These are phyloP conservation scores for Cettia cetti DNA, from an alignment of 2,113 vertebrate species.

Conservation along the genomic window DNA sequence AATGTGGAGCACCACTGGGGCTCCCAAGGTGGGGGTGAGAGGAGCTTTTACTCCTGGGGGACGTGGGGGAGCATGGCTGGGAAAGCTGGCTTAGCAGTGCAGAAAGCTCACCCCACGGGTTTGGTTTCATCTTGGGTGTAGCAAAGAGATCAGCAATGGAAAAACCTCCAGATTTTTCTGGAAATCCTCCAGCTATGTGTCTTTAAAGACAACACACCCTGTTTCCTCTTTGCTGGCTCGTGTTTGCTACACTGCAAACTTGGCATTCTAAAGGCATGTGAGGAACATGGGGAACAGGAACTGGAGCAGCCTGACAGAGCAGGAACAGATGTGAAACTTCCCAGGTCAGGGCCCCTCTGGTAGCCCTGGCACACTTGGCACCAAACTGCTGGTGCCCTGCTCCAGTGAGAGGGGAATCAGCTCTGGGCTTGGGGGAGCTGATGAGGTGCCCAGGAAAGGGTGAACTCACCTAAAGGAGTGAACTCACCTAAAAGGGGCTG, in stretches of 20 bases:
- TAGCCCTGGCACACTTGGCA: background rate
- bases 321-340: background rate
- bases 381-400: background rate
- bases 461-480: background rate
- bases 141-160: background rate
- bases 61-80: fast-evolving
- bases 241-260: background rate
- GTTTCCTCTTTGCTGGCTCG: background rate
- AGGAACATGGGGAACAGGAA: background rate
- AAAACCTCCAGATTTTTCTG: background rate
- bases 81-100: background rate
- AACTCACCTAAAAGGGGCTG: fast-evolving
- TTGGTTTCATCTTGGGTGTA: background rate
- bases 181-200: background rate
- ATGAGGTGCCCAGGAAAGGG: background rate
- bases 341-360: background rate
- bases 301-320: background rate
- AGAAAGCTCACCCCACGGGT: background rate
- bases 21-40: fast-evolving
- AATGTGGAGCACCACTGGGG: background rate
- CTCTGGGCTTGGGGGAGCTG: background rate
- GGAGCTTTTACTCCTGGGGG: background rate
- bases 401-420: background rate
- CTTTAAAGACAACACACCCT: background rate
- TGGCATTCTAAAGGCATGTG: background rate